Evolutionary conservation across 2,113 vertebrate species (phyloP).

Genomic region (Mixornis gularis): DNA sequence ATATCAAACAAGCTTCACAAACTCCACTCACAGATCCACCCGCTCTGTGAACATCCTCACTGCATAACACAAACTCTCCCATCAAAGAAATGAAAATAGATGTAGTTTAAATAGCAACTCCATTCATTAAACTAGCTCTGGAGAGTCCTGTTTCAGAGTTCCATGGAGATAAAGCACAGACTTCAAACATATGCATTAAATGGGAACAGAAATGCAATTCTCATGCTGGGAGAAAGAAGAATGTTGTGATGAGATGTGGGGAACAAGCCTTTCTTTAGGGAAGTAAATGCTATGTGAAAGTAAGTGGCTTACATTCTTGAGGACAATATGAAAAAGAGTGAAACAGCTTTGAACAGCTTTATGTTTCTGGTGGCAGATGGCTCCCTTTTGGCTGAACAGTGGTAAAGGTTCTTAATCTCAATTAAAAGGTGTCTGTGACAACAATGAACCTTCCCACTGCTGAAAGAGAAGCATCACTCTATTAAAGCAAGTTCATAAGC

Average conservation of each 20-base stretch:
- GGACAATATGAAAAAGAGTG: neutral
- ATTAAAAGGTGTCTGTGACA: neutral
- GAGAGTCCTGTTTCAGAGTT: neutral
- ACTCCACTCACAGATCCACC: neutral
- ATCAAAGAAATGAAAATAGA: neutral
- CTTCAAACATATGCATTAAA: neutral
- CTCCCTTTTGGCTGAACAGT: neutral
- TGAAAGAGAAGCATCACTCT: constrained; percentile 40
- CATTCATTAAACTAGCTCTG: neutral
- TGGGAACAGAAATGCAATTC: neutral
- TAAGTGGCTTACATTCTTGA: neutral
- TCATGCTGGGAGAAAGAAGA: neutral
- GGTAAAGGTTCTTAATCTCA: neutral
- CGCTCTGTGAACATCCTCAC: neutral
- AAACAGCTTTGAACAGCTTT: neutral
- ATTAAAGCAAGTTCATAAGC: constrained; percentile 36
- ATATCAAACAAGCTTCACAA: neutral
- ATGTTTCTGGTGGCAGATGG: constrained; percentile 23
- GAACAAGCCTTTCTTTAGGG: neutral
- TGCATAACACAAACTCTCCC: neutral
- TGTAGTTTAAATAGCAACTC: neutral
- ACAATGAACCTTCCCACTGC: neutral
- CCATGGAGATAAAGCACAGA: neutral
- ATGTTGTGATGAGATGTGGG: neutral
- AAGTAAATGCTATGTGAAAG: neutral